Evolutionary conservation across 2,888 invertebrate genomes (phyloP).

Genomic region (Rutpela maculata): DNA sequence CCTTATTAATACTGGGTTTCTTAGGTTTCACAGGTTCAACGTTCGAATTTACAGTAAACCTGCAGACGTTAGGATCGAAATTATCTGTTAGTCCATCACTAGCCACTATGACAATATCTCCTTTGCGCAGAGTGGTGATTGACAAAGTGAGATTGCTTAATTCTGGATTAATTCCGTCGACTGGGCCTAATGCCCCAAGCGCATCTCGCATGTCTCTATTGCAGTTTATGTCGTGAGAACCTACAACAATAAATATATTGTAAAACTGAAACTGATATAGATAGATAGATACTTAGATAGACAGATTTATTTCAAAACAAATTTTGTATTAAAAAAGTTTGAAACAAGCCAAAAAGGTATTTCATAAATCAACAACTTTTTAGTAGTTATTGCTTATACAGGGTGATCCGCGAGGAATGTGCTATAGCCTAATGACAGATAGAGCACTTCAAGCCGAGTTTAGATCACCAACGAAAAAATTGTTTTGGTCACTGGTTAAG

Average conservation of each 20-base stretch:
- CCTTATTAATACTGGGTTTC: constrained; percentile 62
- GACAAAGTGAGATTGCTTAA: constrained; percentile 90
- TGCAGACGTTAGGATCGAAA: constrained; percentile 93
- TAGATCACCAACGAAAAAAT: no score
- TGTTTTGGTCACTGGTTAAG: no score
- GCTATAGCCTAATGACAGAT: no score
- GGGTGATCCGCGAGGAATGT: no score
- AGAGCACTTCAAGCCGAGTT: no score
- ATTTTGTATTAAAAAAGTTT: no score
- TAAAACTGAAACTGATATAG: no score
- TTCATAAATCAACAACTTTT: no score
- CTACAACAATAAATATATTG: constrained; percentile 66
- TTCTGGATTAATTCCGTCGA: constrained; percentile 90
- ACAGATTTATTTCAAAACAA: no score
- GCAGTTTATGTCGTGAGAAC: constrained; percentile 88
- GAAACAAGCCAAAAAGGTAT: no score
- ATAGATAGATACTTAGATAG: no score
- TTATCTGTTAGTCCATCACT: constrained; percentile 95
- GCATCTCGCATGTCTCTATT: constrained; percentile 94
- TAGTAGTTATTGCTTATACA: no score
- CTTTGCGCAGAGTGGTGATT: constrained; percentile 85
- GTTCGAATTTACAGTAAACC: constrained; percentile 80
- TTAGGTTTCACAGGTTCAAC: constrained; percentile 71
- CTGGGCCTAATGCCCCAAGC: constrained; percentile 90
- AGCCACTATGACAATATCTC: constrained; percentile 90